Conservation (phyloP, 2,888 invertebrate genomes). For the Sesamia inferens region DNA sequence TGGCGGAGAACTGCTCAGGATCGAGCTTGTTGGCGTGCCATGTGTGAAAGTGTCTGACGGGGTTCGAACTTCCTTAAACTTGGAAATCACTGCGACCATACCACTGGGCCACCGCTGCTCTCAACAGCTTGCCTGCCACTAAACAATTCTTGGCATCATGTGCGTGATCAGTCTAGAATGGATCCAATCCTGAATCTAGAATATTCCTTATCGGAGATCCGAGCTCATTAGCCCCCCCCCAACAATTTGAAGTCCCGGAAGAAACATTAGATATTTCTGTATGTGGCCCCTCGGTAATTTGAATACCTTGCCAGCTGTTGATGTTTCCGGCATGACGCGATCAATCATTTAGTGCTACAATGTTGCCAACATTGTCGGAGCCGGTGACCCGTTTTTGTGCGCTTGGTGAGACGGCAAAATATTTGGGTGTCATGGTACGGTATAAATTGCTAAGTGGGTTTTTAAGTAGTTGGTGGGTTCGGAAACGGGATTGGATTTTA, state of each 20-base stretch:
- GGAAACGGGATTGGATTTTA: not conserved
- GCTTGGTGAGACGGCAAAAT: constrained; percentile 45
- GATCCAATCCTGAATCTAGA: not conserved
- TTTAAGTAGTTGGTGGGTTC: not conserved
- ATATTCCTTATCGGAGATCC: not conserved
- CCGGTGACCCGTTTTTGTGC: constrained; percentile 58
- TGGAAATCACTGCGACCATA: no score
- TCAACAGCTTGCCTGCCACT: no score
- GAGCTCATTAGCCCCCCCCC: not conserved
- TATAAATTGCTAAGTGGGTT: constrained; percentile 22
- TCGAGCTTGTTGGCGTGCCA: no score
- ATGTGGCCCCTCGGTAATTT: constrained; percentile 36
- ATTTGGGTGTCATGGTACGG: constrained; percentile 21
- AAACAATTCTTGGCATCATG: no score
- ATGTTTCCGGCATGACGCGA: constrained; percentile 51
- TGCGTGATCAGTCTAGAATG: no score
- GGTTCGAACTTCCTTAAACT: no score
- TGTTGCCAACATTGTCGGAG: constrained; percentile 45
- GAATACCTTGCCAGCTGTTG: constrained; percentile 43
- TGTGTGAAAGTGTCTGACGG: no score
- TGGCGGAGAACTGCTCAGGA: no score
- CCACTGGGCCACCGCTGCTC: no score
- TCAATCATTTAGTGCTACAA: constrained; percentile 52
- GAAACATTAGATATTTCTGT: constrained; percentile 50
- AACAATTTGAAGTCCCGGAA: constrained; percentile 37